These are phyloP conservation scores for Xiphophorus hellerii DNA, from an alignment of 2,113 vertebrate genomes.

Conservation along the genomic window DNA sequence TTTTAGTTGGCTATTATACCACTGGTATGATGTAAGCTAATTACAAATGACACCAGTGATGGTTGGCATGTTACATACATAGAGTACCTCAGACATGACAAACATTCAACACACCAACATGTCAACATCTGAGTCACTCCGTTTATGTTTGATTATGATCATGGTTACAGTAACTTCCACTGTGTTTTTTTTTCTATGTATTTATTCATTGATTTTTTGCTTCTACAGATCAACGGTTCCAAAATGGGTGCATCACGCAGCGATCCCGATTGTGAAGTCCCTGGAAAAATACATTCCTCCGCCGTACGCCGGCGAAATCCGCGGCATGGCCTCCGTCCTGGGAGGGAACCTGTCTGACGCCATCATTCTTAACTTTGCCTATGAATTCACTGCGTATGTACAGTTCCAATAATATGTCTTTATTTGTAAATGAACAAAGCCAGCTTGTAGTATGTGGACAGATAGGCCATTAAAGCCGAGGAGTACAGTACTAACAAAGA, in stretches of 20 bases:
- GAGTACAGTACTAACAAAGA: constrained; percentile 12
- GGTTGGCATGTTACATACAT: no score
- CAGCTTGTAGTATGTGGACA: neutral
- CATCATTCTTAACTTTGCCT: constrained; percentile 89
- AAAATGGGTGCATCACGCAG: constrained; percentile 82
- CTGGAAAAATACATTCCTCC: constrained; percentile 81
- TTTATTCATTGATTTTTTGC: constrained; percentile 19
- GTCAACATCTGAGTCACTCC: no score
- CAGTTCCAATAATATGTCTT: neutral
- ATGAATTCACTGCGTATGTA: constrained; percentile 90
- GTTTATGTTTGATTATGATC: neutral
- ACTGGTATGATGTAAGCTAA: no score
- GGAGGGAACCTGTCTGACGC: constrained; percentile 79
- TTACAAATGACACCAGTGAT: no score
- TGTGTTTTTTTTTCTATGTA: neutral
- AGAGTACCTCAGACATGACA: no score
- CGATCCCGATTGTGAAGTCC: constrained; percentile 68
- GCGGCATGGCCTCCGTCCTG: constrained; percentile 78
- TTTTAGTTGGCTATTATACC: no score
- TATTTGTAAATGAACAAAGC: neutral
- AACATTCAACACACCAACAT: no score
- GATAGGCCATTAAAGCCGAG: neutral
- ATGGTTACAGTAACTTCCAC: neutral
- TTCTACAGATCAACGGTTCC: constrained; percentile 81
- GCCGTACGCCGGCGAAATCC: constrained; percentile 85